A percentile compares a stretch with the other conserved stretches of the same genome.
These are phyloP conservation scores for Sternotherus odoratus DNA, from an alignment of 2,797 vertebrate genomes.

Conservation along the genomic window DNA sequence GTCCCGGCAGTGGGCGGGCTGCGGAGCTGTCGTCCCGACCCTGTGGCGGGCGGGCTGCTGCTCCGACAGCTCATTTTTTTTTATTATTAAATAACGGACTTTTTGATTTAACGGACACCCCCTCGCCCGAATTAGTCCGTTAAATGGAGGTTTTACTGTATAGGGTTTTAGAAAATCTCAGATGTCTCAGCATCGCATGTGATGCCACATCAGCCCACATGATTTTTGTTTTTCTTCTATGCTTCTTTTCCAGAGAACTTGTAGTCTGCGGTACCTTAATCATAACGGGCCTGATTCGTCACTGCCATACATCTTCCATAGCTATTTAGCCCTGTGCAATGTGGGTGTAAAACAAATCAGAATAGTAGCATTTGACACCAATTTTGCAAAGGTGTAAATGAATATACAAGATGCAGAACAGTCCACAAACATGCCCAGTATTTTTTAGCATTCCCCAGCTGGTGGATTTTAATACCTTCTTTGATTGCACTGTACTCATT, in stretches of 20 bases:
- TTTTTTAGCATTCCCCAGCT: neutral
- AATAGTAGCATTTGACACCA: neutral
- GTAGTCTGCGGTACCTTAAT: neutral
- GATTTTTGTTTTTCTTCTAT: accelerated
- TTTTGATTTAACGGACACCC: no score
- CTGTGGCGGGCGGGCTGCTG: no score
- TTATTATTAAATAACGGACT: no score
- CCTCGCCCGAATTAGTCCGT: no score
- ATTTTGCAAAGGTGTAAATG: neutral
- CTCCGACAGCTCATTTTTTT: no score
- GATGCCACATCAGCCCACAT: neutral
- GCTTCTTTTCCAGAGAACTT: neutral
- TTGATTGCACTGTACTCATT: neutral
- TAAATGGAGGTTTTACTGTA: no score
- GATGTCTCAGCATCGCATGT: neutral
- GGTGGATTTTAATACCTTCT: neutral
- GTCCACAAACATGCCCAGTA: neutral
- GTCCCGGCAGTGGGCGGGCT: no score
- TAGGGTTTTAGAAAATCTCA: neutral
- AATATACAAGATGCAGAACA: neutral
- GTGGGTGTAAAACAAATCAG: neutral
- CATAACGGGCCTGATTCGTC: neutral
- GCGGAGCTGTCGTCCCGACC: no score
- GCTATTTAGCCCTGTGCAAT: neutral
- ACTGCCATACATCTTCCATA: neutral